These are phyloP conservation scores for Acrossocheilus wenchowensis DNA, from an alignment of 2,797 vertebrate species.

Conservation along the genomic window DNA sequence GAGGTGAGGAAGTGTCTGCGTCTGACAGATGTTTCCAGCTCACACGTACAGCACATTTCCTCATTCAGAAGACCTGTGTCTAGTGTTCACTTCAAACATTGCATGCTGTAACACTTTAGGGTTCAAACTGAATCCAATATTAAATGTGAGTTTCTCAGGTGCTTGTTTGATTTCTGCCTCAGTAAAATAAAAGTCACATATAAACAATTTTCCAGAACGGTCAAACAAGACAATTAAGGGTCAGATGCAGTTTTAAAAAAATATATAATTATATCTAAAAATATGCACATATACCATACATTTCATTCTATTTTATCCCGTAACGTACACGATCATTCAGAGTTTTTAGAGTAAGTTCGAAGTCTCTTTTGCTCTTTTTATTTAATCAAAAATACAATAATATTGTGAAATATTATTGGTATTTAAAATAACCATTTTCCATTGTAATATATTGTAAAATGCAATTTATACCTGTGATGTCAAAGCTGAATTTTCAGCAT, in stretches of 20 bases:
- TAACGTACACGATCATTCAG: not conserved
- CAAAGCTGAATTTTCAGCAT: not conserved
- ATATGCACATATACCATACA: not conserved
- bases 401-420: not conserved
- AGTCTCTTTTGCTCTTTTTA: not conserved
- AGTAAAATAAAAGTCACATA: not conserved
- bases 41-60: not conserved
- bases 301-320: not conserved
- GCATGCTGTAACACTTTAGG: not conserved
- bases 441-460: not conserved
- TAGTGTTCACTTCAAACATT: not conserved
- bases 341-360: not conserved
- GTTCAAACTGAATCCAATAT: not conserved
- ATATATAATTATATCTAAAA: no score
- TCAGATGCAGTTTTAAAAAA: not conserved
- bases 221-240: not conserved
- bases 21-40: constrained; percentile 6
- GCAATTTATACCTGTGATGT: not conserved
- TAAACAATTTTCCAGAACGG: not conserved
- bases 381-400: not conserved
- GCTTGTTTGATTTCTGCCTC: not conserved
- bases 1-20: not conserved
- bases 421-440: not conserved
- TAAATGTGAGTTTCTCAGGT: not conserved
- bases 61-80: not conserved